Conservation (phyloP, 1,140 invertebrate species). For the Caerostris extrusa region DNA sequence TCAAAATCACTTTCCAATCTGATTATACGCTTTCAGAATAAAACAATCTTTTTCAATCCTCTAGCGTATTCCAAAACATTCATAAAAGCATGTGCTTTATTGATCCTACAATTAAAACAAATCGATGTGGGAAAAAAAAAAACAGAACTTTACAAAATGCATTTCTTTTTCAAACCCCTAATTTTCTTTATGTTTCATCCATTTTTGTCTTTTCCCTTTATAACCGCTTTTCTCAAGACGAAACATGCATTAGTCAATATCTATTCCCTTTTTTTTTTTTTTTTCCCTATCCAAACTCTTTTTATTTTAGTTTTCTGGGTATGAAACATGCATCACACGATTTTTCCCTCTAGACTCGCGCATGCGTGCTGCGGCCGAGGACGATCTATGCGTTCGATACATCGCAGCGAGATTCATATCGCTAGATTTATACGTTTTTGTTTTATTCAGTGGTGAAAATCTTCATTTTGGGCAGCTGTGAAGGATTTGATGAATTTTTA, state of each 20-base stretch:
- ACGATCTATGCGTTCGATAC: slow-evolving; percentile 35
- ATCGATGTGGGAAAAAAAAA: slow-evolving; percentile 7
- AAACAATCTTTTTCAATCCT: not conserved
- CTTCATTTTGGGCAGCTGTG: not conserved
- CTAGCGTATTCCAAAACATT: not conserved
- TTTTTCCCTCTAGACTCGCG: not conserved
- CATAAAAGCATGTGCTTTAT: not conserved
- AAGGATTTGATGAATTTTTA: not conserved
- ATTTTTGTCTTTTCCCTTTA: not conserved
- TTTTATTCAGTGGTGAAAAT: slow-evolving; percentile 17
- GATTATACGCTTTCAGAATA: not conserved
- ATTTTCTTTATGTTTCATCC: not conserved
- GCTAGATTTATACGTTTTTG: not conserved
- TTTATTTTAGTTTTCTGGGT: not conserved
- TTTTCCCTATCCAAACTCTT: not conserved
- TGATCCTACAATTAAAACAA: slow-evolving; percentile 13
- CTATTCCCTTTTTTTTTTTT: not conserved
- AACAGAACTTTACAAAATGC: not conserved
- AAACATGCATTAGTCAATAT: slow-evolving; percentile 42
- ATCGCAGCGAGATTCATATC: slow-evolving; percentile 22
- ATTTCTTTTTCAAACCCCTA: not conserved
- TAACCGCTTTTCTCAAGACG: slow-evolving; percentile 19
- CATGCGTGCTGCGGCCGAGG: not conserved
- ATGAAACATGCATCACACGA: slow-evolving; percentile 53
- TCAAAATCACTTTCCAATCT: not conserved